Percentiles rank a stretch among this genome's conserved stretches.
Evolutionary conservation across 1,140 invertebrate genomes (phyloP).

Genomic region (Lamellibrachia luymesi): DNA sequence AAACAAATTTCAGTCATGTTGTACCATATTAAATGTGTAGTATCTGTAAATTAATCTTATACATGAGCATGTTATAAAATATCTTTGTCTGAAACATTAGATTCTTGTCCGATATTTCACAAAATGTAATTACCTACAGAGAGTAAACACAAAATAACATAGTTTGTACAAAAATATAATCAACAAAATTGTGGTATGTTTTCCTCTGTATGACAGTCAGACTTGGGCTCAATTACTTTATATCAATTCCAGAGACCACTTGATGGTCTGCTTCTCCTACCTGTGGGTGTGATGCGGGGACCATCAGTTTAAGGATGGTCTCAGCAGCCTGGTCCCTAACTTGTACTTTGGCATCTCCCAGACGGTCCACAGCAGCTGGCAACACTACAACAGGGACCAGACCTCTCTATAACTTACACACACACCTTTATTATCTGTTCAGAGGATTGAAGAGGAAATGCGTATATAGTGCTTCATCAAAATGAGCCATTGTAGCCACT

Average conservation of each 20-base stretch:
- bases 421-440: no score
- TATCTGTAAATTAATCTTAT: background rate
- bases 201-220: no score
- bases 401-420: no score
- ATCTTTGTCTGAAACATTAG: background rate
- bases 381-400: slow-evolving; percentile 62
- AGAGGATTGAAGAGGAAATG: background rate
- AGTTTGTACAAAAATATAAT: no score
- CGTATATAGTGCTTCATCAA: background rate
- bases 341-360: slow-evolving; percentile 61
- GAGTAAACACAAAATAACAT: no score
- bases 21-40: no score
- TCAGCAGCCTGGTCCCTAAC: slow-evolving; percentile 75
- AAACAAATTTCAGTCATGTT: slow-evolving; percentile 21
- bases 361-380: slow-evolving; percentile 81
- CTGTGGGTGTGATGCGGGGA: slow-evolving; percentile 76
- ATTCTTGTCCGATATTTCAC: no score
- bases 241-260: background rate
- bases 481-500: background rate
- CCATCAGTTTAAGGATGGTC: slow-evolving; percentile 76
- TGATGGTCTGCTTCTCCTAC: slow-evolving; percentile 36
- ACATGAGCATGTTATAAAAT: background rate
- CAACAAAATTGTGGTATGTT: no score
- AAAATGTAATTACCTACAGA: no score
- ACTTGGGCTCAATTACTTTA: no score